Evolutionary conservation across 2,888 invertebrate genomes (phyloP), one percentile per base, ranked within the genome.

Genomic region (Oscheius sp.): DNA sequence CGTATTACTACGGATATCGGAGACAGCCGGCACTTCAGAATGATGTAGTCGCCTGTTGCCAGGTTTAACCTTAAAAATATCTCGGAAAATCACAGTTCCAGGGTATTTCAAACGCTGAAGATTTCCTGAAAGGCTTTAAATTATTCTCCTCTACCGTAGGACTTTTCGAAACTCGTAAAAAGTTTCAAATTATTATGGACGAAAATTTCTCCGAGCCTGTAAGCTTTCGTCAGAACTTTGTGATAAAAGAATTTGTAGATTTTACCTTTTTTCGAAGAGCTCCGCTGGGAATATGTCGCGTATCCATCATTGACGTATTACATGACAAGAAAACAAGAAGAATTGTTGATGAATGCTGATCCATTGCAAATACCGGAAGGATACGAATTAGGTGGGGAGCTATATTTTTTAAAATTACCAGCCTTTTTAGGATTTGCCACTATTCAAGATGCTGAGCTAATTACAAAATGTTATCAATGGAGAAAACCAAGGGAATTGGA

Each of bases 281-380:
- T 6, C 41, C 13, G 16, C 29, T 35, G 27, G 16, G 29, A 2
- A 7, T 35, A 18, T 29, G 59, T 13, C 16, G 35, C 27, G 12
- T 61, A 61, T 43, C 61, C 61, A 41, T 41, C 61, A 43, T 2
- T 61, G 1, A 21, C 16, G 9, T 61, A 43, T 43, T 61, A 61
- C 43, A 43, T 61, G 21, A 21, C 61, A 41, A 18, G 12, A 18
- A 25, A 43, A n/a, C 61, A 61, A 18, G 61, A 61, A 43, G 23
- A 43, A 12, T 13, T 61, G 12, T 13, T 61, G n/a, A n/a, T 61
- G 18, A 43, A 61, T 12, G 18, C 2, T 7, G 43, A 41, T 7
- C 21, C 18, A 21, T 7, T n/a, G 13, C n/a, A n/a, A n/a, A 12
- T 61, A 3, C 61, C 61, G 6, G 61, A 61, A 13, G 61, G 61